Conservation (phyloP, 2,888 invertebrate species). For the Yponomeuta evonymella region DNA sequence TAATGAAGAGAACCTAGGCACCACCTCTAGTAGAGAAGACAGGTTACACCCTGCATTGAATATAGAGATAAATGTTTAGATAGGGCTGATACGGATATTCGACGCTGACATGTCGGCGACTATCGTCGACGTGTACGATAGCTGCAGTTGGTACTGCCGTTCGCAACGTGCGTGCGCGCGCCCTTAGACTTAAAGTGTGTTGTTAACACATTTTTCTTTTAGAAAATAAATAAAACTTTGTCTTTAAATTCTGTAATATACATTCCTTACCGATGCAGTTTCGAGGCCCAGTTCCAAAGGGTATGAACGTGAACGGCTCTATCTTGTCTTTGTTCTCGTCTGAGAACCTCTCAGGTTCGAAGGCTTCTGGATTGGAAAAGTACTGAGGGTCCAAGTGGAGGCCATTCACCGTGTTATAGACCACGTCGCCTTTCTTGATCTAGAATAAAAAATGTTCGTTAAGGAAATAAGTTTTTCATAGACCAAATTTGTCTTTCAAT, state of each 20-base stretch:
- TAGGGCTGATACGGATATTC: too few species aligned
- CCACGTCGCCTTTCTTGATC: conserved; percentile 17
- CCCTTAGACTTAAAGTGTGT: neutral
- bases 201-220: neutral
- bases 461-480: neutral
- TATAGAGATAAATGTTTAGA: too few species aligned
- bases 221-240: neutral
- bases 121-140: too few species aligned
- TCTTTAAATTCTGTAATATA: neutral
- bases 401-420: conserved; percentile 33
- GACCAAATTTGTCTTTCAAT: neutral
- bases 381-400: conserved; percentile 33
- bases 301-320: conserved; percentile 62
- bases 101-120: too few species aligned
- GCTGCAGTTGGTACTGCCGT: too few species aligned
- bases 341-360: conserved; percentile 38
- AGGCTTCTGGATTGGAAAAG: conserved; percentile 58
- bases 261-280: conserved; percentile 60
- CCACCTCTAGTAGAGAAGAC: too few species aligned
- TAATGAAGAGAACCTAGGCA: too few species aligned
- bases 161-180: too few species aligned
- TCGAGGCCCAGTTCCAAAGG: conserved; percentile 73
- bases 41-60: too few species aligned
- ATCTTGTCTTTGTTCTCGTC: conserved; percentile 46
- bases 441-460: conserved; percentile 6